Evolutionary conservation across 2,888 invertebrate genomes (phyloP).

Genomic region (Campoplex capitator): DNA sequence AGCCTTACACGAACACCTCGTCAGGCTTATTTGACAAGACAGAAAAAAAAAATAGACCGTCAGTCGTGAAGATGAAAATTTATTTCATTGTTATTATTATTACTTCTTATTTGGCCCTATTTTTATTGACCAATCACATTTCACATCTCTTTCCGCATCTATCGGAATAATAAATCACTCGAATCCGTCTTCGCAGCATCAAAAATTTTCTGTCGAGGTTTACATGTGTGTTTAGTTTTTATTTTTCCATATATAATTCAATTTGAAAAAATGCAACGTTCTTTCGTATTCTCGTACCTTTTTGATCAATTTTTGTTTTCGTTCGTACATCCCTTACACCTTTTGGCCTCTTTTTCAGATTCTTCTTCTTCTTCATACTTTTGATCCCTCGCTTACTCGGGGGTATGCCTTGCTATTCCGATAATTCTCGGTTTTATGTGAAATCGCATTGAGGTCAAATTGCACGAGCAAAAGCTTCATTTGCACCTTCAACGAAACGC

Average conservation of each 20-base stretch:
- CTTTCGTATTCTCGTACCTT: slow-evolving; percentile 29
- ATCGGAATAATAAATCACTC: background rate
- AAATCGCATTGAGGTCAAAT: slow-evolving; percentile 56
- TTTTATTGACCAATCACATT: background rate
- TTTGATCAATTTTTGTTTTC: slow-evolving; percentile 9
- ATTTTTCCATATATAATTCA: background rate
- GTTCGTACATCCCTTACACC: slow-evolving; percentile 10
- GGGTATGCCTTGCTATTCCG: slow-evolving; percentile 42
- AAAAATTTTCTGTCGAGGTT: no score
- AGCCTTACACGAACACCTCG: slow-evolving; percentile 43
- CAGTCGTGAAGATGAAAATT: background rate
- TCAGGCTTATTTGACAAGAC: slow-evolving; percentile 43
- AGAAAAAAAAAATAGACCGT: slow-evolving; percentile 12
- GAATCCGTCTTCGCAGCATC: background rate
- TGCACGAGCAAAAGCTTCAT: slow-evolving; percentile 47
- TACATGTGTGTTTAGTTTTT: no score
- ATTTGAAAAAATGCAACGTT: slow-evolving; percentile 9
- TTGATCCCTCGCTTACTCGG: slow-evolving; percentile 12
- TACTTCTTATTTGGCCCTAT: background rate
- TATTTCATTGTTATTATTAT: background rate
- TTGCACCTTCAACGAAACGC: slow-evolving; percentile 48
- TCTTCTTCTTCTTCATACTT: slow-evolving; percentile 8
- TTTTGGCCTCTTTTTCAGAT: slow-evolving; percentile 4
- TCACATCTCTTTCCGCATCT: background rate
- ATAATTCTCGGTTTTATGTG: slow-evolving; percentile 49